Evolutionary conservation across 2,888 invertebrate species (phyloP).

Genomic region (Oeneis ivallda): DNA sequence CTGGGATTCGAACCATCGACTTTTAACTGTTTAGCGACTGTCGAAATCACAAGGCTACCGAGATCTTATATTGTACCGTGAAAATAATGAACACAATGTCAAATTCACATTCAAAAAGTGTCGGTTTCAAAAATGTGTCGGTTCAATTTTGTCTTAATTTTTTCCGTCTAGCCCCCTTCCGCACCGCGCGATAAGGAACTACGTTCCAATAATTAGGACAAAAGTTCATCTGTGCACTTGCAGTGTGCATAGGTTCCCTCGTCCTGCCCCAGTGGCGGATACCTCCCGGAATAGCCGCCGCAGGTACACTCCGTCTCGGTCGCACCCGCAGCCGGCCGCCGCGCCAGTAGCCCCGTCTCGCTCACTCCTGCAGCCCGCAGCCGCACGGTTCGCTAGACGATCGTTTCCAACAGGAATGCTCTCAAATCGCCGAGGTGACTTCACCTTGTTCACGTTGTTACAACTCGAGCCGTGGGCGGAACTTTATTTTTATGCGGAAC

Average conservation of each 20-base stretch:
- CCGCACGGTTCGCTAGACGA: conserved; percentile 13
- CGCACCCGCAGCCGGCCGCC: not conserved
- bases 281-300: conserved; percentile 11
- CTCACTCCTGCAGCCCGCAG: not conserved
- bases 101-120: too few species aligned
- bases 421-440: conserved; percentile 48
- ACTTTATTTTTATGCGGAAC: conserved; percentile 27
- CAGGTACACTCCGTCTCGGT: not conserved
- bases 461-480: conserved; percentile 13
- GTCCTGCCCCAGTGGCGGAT: not conserved
- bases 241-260: too few species aligned
- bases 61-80: too few species aligned
- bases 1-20: too few species aligned
- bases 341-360: not conserved
- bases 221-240: conserved; percentile 11
- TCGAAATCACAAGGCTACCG: too few species aligned
- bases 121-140: too few species aligned
- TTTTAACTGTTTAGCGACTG: too few species aligned
- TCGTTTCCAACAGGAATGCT: conserved; percentile 41
- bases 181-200: too few species aligned
- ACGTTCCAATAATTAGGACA: not conserved
- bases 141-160: too few species aligned
- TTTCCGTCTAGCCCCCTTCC: too few species aligned
- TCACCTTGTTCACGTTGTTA: conserved; percentile 33
- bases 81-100: too few species aligned